Evolutionary conservation across 2,888 invertebrate species (phyloP).

Genomic region (Ernsta delagoae): DNA sequence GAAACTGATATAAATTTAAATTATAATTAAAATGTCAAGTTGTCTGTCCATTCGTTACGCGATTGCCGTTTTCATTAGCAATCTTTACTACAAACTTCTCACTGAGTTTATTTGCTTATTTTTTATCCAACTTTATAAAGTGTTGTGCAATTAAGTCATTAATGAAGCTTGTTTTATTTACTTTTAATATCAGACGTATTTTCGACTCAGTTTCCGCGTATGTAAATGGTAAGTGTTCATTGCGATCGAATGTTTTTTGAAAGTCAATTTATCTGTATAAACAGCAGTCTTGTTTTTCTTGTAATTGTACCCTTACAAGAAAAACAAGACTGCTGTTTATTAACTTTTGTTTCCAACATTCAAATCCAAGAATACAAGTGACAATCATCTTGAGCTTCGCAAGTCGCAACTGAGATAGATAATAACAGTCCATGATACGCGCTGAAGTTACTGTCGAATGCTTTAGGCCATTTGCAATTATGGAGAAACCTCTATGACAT

Average conservation of each 20-base stretch:
- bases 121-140: constrained; percentile 32
- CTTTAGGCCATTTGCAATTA: constrained; percentile 2
- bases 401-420: too few relatives aligned
- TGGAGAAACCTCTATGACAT: neutral
- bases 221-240: neutral
- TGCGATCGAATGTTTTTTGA: constrained; percentile 17
- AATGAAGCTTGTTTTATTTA: constrained; percentile 9
- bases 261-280: constrained; percentile 7
- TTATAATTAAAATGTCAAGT: constrained; percentile 57
- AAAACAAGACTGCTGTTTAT: neutral
- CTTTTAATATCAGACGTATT: constrained; percentile 2
- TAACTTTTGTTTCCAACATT: too few relatives aligned
- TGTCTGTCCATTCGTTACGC: constrained; percentile 29
- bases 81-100: constrained; percentile 43
- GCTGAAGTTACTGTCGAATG: constrained; percentile 2
- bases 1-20: constrained; percentile 50
- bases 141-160: constrained; percentile 26
- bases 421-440: neutral
- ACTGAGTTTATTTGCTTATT: constrained; percentile 25
- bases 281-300: neutral
- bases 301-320: too few relatives aligned
- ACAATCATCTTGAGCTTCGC: too few relatives aligned
- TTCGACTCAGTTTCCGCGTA: constrained; percentile 6
- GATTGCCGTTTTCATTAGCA: constrained; percentile 50
- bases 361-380: too few relatives aligned